Conservation (phyloP, 2,888 invertebrate genomes). For the Chalcis sispes region DNA sequence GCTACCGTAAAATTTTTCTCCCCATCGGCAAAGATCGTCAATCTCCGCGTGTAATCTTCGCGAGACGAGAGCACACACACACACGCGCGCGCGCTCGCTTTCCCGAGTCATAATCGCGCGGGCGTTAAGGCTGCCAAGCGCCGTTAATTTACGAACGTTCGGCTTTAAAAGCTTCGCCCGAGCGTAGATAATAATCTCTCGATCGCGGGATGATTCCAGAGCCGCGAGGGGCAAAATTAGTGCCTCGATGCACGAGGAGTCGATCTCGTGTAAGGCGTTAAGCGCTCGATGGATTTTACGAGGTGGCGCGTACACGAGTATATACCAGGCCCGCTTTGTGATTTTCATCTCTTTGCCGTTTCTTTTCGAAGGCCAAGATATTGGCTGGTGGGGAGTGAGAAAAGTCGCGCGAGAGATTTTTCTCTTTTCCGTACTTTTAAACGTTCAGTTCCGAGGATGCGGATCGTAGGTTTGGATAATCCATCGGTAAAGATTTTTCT, state of each 20-base stretch:
- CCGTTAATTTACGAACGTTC: slow-evolving; percentile 29
- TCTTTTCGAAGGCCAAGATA: neutral
- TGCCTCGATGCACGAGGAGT: neutral
- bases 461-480: slow-evolving; percentile 21
- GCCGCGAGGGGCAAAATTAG: neutral
- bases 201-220: slow-evolving; percentile 6
- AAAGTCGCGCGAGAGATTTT: neutral
- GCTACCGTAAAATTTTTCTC: no score
- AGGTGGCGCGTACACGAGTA: no score
- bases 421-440: slow-evolving; percentile 4
- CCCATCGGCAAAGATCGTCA: no score
- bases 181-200: slow-evolving; percentile 13
- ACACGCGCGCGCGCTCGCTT: no score
- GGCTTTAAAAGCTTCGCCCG: slow-evolving; percentile 1
- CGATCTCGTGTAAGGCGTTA: neutral
- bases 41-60: no score
- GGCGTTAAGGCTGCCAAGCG: slow-evolving; percentile 26
- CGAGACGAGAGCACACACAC: no score
- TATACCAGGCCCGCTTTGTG: neutral
- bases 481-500: neutral
- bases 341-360: neutral
- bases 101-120: no score
- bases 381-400: neutral
- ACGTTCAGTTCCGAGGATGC: neutral
- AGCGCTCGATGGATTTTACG: slow-evolving; percentile 49